Evolutionary conservation across 2,888 invertebrate species (phyloP), one percentile per base, ranked within the genome.

Genomic region (Priocnemis perturbator): DNA sequence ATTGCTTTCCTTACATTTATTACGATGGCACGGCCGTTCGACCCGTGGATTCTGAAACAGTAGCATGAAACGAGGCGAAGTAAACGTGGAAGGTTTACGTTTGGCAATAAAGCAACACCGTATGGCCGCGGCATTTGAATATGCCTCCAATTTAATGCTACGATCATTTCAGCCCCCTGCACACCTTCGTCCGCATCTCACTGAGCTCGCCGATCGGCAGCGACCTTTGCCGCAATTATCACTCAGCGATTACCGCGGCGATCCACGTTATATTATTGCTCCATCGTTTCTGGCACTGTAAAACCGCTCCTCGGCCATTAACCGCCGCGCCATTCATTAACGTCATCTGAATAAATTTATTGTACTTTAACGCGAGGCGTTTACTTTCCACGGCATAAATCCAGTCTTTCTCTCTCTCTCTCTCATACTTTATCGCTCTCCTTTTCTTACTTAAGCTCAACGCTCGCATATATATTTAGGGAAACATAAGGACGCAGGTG

Each of bases 291-390:
- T 55, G 56, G 64, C 45, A 44, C 63, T 64, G 58, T 60, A 63
- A 48, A 67, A 69, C 60, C 67, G 63, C 57, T 37, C 60, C 58
- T 50, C 57, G 57, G 26, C 60, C 63, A 67, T 75, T 77, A 73
- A 71, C 21, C 67, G 53, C 55, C 58, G 53, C 58, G 61, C 70
- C 57, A 71, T 77, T 77, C 75, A 73, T 77, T 75, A 77, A 77
- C 57, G 77, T 77, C 77, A 57, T 63, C 55, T 62, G 73, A 63
- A 73, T 69, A 69, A 75, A 77, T 77, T 77, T 77, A 78, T 77
- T 66, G 67, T 71, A 65, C 73, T 65, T 74, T 65, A 67, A 71
- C 65, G 64, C 74, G 50, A 70, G 66, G 37, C 62, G 45, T 63
- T 64, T 67, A 64, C 64, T 74, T 77, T 64, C 67, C 72, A 72